These are phyloP conservation scores for Cydia fagiglandana DNA, from an alignment of 1,140 invertebrate genomes.

Conservation along the genomic window DNA sequence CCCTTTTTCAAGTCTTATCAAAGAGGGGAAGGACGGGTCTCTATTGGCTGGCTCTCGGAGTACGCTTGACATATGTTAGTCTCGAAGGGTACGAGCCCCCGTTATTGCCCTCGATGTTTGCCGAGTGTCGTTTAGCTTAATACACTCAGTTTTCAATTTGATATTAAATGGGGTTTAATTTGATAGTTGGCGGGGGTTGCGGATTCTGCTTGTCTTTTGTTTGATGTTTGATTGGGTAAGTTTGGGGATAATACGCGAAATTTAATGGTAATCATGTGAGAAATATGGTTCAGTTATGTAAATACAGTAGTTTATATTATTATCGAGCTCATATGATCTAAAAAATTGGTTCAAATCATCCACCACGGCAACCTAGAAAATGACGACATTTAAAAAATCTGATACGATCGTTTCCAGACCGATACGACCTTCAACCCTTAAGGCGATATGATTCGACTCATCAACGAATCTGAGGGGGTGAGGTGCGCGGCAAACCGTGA, in stretches of 20 bases:
- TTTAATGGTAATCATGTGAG: not conserved
- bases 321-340: not conserved
- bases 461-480: no score
- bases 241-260: not conserved
- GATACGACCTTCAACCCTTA: no score
- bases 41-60: not conserved
- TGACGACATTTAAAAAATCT: not conserved
- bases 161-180: conserved; percentile 32
- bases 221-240: conserved; percentile 16
- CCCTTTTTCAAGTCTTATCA: no score
- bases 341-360: not conserved
- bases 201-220: conserved; percentile 20
- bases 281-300: not conserved
- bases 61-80: conserved; percentile 22
- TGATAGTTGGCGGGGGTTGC: conserved; percentile 28
- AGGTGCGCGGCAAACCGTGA: no score
- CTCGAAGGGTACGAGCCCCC: conserved; percentile 7
- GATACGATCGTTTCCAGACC: no score
- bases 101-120: conserved; percentile 28
- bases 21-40: not conserved
- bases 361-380: not conserved
- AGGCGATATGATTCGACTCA: no score
- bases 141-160: conserved; percentile 30
- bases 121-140: conserved; percentile 27
- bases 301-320: not conserved